These are phyloP conservation scores for Cryptomyrus ogoouensis DNA, from an alignment of 2,113 vertebrate genomes.

Conservation along the genomic window DNA sequence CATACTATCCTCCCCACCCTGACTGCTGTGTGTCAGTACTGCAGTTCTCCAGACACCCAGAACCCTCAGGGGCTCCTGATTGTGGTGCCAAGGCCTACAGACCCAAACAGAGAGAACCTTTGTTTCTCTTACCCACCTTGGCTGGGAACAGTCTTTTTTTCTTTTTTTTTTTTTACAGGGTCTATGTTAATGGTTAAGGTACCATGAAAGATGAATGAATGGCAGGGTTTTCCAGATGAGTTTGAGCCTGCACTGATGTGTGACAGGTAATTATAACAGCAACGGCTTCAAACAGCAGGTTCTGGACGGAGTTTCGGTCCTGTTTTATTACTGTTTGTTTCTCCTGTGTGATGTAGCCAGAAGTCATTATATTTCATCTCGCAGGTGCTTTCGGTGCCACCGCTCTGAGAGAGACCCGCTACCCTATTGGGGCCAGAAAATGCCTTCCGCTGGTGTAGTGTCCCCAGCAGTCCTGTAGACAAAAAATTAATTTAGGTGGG, in stretches of 20 bases:
- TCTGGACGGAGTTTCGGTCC: background rate
- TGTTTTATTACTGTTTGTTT: background rate
- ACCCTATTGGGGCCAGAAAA: background rate
- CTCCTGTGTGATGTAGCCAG: background rate
- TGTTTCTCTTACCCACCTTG: background rate
- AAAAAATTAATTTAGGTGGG: background rate
- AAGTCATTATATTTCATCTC: background rate
- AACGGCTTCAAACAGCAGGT: background rate
- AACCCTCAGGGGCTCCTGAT: background rate
- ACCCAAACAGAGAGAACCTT: background rate
- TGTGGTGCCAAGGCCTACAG: background rate
- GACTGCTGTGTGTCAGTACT: background rate
- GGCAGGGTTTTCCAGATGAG: background rate
- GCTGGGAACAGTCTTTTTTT: background rate
- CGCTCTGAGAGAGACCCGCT: background rate
- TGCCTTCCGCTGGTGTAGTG: background rate
- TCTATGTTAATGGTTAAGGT: background rate
- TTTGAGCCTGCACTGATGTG: background rate
- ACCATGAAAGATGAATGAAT: background rate
- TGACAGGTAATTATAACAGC: background rate
- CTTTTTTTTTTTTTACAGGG: background rate
- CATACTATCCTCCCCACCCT: background rate
- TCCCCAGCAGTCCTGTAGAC: background rate
- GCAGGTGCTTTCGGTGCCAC: background rate
- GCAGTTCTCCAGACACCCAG: background rate